Conservation (phyloP, 2,797 vertebrate species). For the Anas bahamensis region DNA sequence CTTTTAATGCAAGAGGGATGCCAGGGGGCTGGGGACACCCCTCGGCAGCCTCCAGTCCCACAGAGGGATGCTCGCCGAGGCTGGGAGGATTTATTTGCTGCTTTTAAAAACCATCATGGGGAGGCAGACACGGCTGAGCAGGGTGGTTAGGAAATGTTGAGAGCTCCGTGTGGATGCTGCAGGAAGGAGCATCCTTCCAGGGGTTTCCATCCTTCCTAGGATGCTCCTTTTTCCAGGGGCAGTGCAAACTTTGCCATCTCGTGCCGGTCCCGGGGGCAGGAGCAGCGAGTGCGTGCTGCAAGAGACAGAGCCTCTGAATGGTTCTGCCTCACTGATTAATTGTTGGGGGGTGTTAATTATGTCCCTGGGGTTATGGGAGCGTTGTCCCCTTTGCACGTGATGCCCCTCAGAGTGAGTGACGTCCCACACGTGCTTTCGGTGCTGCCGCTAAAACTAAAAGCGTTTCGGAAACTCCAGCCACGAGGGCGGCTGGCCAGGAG, state of each 20-base stretch:
- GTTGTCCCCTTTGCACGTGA: neutral
- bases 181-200: neutral
- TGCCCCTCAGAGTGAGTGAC: neutral
- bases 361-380: neutral
- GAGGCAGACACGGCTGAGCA: neutral
- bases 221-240: neutral
- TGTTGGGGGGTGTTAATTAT: neutral
- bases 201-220: too few species aligned
- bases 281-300: neutral
- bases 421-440: accelerated
- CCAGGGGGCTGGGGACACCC: too few species aligned
- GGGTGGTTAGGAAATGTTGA: neutral
- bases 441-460: neutral
- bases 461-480: neutral
- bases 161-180: neutral
- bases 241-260: neutral
- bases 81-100: neutral
- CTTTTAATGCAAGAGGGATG: neutral
- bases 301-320: neutral
- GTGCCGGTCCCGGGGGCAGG: neutral
- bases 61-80: neutral
- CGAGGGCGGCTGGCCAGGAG: neutral
- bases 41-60: neutral
- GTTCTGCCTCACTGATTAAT: neutral
- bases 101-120: neutral